Evolutionary conservation across 2,113 vertebrate species (phyloP), one percentile per base, ranked within the genome.

Genomic region (Scomber scombrus): DNA sequence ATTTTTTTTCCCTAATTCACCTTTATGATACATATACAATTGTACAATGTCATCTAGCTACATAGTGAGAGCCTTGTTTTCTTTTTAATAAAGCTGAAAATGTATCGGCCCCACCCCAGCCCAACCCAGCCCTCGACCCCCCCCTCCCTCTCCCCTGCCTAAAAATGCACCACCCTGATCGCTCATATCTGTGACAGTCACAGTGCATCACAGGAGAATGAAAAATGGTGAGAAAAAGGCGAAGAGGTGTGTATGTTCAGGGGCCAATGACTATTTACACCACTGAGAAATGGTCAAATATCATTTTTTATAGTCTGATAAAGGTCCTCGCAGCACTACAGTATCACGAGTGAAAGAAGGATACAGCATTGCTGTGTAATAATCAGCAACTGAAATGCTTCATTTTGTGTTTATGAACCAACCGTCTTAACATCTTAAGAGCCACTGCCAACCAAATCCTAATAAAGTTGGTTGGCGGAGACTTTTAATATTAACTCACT

Each of bases 11-110:
- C 85, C 87, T 71, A 87, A 72, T 73, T 55, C 34, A 82, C 68
- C 82, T 82, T 83, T 85, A 85, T 81, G 86, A 92, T 89, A 85
- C 89, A 93, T 89, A 85, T 85, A 91, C 78, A 90, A 87, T 86
- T 91, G 78, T 88, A 93, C 89, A 90, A 89, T 77, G 84, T 82
- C 40, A 34, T 68, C 85, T 76, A 90, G 86, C 90, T 93, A 93
- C 84, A 90, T 73, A 71, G 84, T 68, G 82, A 90, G 80, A 88
- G 88, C 84, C 63, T 78, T n/a, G n/a, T 31, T 68, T 65, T 84
- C 92, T 14, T 73, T 80, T 82, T 73, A 19, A 86, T 81, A 81
- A 92, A 88, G 84, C 82, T 78, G 69, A 82, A 86, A 78, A 67
- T 78, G 60, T 40, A n/a, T 57, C 11, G 13, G 1, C 31, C 21